A percentile compares a stretch with the other conserved stretches of the same genome.
Evolutionary conservation across 2,888 invertebrate genomes (phyloP).

Genomic region (Macroteleia sp.): DNA sequence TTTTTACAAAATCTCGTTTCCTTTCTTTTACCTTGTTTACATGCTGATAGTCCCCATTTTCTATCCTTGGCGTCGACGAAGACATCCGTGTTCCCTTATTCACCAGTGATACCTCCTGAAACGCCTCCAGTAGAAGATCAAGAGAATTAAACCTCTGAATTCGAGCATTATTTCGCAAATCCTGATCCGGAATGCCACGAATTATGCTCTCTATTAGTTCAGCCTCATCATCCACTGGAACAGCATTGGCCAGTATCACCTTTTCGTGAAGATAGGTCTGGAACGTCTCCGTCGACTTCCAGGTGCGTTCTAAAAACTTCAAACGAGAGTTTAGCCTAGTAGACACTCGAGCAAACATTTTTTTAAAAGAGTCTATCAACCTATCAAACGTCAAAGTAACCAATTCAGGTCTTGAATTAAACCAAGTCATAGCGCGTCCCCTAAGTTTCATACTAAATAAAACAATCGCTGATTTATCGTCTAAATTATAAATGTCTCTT

Average conservation of each 20-base stretch:
- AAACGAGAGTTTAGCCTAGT: not conserved
- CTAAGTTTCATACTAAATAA: constrained; percentile 9
- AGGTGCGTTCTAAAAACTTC: constrained; percentile 10
- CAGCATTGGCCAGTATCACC: constrained; percentile 19
- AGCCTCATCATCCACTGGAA: constrained; percentile 41
- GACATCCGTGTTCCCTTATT: not conserved
- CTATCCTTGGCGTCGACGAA: not conserved
- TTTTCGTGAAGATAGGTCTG: constrained; percentile 14
- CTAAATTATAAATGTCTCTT: constrained; percentile 5
- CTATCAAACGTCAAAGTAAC: constrained; percentile 3
- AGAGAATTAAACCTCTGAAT: constrained; percentile 50
- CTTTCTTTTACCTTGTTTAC: not conserved
- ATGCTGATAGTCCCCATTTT: constrained; percentile 1
- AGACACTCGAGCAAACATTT: not conserved
- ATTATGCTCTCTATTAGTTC: constrained; percentile 52
- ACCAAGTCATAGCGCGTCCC: constrained; percentile 9
- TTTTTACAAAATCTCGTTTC: not conserved
- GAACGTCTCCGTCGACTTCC: constrained; percentile 14
- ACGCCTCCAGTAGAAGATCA: constrained; percentile 32
- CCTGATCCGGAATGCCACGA: constrained; percentile 53
- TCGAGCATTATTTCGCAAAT: constrained; percentile 45
- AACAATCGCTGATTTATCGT: constrained; percentile 2
- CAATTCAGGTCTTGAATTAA: constrained; percentile 11
- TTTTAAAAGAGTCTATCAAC: not conserved
- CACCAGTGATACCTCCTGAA: constrained; percentile 41